Evolutionary conservation across 1,140 invertebrate genomes (phyloP), one percentile per base, ranked within the genome.

Genomic region (Camponotus vicinus): DNA sequence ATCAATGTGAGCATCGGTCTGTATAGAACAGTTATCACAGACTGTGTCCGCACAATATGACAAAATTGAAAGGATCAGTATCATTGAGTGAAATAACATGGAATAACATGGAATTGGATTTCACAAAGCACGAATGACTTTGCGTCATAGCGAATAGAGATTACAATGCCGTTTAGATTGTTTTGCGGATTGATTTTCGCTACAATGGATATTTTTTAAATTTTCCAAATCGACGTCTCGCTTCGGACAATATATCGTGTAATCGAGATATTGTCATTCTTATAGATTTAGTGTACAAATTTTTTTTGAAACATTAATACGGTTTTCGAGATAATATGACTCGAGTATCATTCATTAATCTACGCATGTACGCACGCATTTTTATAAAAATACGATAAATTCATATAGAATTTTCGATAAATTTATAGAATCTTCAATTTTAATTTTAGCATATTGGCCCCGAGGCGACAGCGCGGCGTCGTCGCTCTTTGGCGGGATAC

Each of bases 401-500:
- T 79, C 27, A 40, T 2, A 40, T 37, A n/a, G 57, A 7, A 42
- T 77, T 15, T 80, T 79, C 32, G 18, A 9, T 27, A 27, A 27
- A 27, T 27, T 27, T 0, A 27, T 27, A 27, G 27, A 27, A 27
- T 59, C 55, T 76, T 21, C 40, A 49, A 66, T 83, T 89, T 78
- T 86, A 89, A 66, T 95, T 95, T 5, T 95, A 97, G 97, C 97
- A 83, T 97, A 97, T 93, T 98, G 96, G 96, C 95, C 95, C 75
- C 93, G 96, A 88, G 94, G 95, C 87, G 96, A 96, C 89, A 94
- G 93, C 66, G 92, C 94, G 77, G 93, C 95, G 70, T 94, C 95
- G 42, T 94, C 94, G 59, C 90, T 96, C 37, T 96, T 96, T 89
- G 95, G 95, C 70, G 95, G 95, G 11, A 95, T 96, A 90, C 95